Evolutionary conservation across 2,797 vertebrate species (phyloP).

Genomic region (Buphagus erythrorhynchus): DNA sequence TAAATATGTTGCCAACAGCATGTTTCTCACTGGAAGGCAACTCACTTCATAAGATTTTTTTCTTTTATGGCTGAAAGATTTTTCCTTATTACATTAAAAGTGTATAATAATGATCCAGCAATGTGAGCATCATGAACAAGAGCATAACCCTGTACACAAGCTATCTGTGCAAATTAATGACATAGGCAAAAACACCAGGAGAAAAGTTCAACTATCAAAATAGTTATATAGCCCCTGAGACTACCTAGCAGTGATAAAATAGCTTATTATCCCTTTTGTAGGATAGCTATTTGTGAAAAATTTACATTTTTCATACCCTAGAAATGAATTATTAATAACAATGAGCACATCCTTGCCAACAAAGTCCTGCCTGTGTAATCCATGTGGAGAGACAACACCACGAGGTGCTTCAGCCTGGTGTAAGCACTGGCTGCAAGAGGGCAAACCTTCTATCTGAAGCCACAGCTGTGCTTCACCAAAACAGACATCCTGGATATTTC

Average conservation of each 20-base stretch:
- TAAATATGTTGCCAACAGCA: conserved; percentile 43
- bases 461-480: neutral
- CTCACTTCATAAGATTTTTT: conserved; percentile 11
- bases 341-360: neutral
- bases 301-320: neutral
- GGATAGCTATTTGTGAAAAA: neutral
- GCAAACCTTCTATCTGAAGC: neutral
- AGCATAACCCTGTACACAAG: neutral
- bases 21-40: conserved; percentile 61
- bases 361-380: neutral
- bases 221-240: neutral
- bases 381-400: neutral
- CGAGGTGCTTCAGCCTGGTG: neutral
- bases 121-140: neutral
- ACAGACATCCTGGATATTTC: neutral
- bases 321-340: conserved; percentile 2
- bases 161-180: neutral
- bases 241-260: neutral
- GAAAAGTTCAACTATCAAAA: conserved; percentile 2
- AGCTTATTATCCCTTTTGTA: neutral
- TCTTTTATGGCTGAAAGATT: conserved; percentile 10
- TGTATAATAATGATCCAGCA: neutral
- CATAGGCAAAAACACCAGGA: neutral
- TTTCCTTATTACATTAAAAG: conserved; percentile 1
- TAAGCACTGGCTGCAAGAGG: neutral